Base-by-base conservation (phyloP, 1,140 invertebrate genomes). In the Lepidurus arcticus region DNA sequence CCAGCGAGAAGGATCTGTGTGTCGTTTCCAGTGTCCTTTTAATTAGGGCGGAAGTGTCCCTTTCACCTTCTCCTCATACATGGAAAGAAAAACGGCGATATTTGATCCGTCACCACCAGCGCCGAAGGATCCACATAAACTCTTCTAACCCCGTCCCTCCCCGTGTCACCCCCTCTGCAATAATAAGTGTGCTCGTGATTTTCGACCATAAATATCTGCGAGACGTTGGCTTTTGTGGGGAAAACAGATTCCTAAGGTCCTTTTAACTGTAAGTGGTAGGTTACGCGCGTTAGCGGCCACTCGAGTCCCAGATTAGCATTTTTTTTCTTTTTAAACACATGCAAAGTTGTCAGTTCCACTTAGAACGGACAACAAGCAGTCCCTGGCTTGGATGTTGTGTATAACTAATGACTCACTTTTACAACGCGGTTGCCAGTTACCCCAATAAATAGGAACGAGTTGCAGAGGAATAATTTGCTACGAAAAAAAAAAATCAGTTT, bases 301-400 rank as follows among this genome's bases (percentile, higher is more conserved):
- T 34, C 34, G 21, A 65, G 53, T 65, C 53, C 53, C 53, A 65
- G 53, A 13, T 65, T 65, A 65, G 53, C 53, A 65, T 65, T 65
- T 65, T 65, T 34, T 34, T 34, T 34, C 0, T 34, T 34, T 34
- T 34, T 34, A 34, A 34, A 65, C 53, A 65, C 21, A 65, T 65
- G 53, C 53, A 65, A 65, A 65, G 53, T 65, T 65, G 53, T 65
- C 53, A 65, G 53, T 65, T 65, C 53, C 53, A 65, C 53, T 65
- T 65, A 21, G 21, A 65, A 21, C 53, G 53, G 53, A 65, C 53
- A 65, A 65, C 53, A 65, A 65, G 16, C 53, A 65, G 53, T 65
- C 21, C 53, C 53, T 21, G 6, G 4, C 21, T n/a, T 0, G 53
- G 6, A 13, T 65, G 53, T 13, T 65, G 1, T 65, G 53, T 65